These are phyloP conservation scores for Ridgeia piscesae DNA, from an alignment of 1,140 invertebrate species.

Conservation along the genomic window DNA sequence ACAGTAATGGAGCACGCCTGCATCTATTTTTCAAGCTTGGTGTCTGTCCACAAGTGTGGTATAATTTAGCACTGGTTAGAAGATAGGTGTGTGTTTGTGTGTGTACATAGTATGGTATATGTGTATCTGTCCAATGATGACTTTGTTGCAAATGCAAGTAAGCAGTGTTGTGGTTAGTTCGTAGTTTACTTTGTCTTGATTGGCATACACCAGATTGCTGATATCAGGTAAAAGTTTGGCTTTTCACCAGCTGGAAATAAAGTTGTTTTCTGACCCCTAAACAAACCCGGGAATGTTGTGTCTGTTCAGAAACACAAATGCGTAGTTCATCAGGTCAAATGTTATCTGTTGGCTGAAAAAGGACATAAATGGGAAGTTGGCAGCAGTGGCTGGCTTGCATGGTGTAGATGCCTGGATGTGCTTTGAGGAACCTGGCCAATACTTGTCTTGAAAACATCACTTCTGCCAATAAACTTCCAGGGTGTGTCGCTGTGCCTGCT, in stretches of 20 bases:
- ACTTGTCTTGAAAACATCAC: neutral
- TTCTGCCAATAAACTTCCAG: neutral
- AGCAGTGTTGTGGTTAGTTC: neutral
- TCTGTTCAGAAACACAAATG: neutral
- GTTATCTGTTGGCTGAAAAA: neutral
- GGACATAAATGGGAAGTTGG: neutral
- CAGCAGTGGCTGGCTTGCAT: no score
- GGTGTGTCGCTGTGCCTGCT: neutral
- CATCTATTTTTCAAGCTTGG: neutral
- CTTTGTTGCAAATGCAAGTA: neutral
- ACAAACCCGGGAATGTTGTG: neutral
- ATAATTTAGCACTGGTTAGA: neutral
- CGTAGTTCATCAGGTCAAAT: neutral
- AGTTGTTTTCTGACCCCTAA: neutral
- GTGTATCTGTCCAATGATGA: neutral
- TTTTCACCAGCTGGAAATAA: neutral
- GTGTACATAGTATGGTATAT: neutral
- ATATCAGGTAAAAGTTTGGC: neutral
- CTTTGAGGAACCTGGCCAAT: neutral
- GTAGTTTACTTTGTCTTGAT: neutral
- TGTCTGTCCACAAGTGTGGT: neutral
- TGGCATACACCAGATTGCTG: neutral
- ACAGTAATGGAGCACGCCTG: neutral
- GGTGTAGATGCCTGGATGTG: neutral
- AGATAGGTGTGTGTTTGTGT: neutral